Evolutionary conservation across 1,140 invertebrate genomes (phyloP), one percentile per base, ranked within the genome.

Genomic region (Drosophila miranda): DNA sequence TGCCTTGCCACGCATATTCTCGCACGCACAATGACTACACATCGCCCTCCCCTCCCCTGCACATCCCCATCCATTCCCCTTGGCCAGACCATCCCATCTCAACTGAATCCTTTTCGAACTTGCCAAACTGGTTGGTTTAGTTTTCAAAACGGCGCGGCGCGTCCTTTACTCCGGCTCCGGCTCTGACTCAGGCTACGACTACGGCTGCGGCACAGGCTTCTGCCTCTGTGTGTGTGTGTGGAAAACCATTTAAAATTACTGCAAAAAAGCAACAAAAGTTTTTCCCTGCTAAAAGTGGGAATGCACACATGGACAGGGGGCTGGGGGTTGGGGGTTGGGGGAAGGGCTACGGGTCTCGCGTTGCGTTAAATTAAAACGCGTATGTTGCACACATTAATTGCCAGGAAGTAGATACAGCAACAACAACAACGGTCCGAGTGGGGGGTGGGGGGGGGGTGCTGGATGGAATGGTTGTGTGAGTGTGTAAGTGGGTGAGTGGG

Each of bases 321-420:
- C n/a, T 21, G 28, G 14, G n/a, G 68, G 46, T 6, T 30, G 28
- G 2, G 14, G 16, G n/a, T 42, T 43, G 16, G 16, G 26, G 56
- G 66, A 51, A 46, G 67, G 45, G 42, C 70, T 55, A 49, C 34
- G 54, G 58, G 43, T 61, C 78, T 67, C 68, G 67, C 60, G 63
- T 76, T 84, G 80, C 82, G 64, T 87, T 87, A 82, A 86, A 83
- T 88, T 79, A 76, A 83, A 73, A 77, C 75, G 78, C 82, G 82
- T 83, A 86, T 89, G 86, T 89, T 89, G 86, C 86, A 86, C 80
- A 89, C 78, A 86, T 78, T 84, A 86, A 86, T 87, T 87, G 81
- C 62, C 77, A 75, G 82, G 78, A 81, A 86, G 81, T 87, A 68
- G 79, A 87, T 87, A 78, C 63, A 75, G 55, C 38, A 69, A 66